Percentiles rank a stretch among this genome's conserved stretches.
Evolutionary conservation across 2,113 vertebrate species (phyloP).

Genomic region (Gadus chalcogrammus): DNA sequence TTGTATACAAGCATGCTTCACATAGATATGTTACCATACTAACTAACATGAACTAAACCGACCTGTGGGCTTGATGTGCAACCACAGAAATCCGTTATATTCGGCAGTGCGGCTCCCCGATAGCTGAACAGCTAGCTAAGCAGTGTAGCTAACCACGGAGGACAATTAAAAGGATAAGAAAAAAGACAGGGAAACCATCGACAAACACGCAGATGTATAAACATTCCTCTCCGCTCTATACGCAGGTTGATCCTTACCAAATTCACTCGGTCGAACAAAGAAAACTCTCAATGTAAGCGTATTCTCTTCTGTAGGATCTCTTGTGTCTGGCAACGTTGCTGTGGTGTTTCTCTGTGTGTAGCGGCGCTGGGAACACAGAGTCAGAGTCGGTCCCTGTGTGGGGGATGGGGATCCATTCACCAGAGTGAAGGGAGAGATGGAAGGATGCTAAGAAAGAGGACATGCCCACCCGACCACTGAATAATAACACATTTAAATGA

Average conservation of each 20-base stretch:
- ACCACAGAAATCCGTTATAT: background rate
- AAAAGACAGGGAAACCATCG: conserved; percentile 26
- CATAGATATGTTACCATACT: too few relatives aligned
- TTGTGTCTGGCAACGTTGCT: conserved; percentile 39
- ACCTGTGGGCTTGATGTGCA: background rate
- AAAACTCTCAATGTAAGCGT: conserved; percentile 11
- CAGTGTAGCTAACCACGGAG: conserved; percentile 53
- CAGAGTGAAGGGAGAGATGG: conserved; percentile 36
- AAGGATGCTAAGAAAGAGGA: conserved; percentile 45
- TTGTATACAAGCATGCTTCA: too few relatives aligned
- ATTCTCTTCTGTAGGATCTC: conserved; percentile 27
- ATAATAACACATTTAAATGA: background rate
- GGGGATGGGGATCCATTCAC: conserved; percentile 67
- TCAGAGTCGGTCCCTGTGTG: conserved; percentile 63
- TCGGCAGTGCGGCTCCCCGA: background rate
- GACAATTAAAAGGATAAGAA: conserved; percentile 59
- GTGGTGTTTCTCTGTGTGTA: conserved; percentile 40
- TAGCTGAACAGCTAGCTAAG: conserved; percentile 49
- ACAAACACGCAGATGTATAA: conserved; percentile 44
- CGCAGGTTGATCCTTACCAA: conserved; percentile 51
- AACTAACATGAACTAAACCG: too few relatives aligned
- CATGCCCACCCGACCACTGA: background rate
- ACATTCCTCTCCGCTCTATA: conserved; percentile 24
- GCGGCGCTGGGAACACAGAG: conserved; percentile 57
- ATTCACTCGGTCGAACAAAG: conserved; percentile 32